Percentiles rank a stretch among this genome's conserved stretches.
These are phyloP conservation scores for Pycnonotus jocosus DNA, from an alignment of 2,113 vertebrate species.

Conservation along the genomic window DNA sequence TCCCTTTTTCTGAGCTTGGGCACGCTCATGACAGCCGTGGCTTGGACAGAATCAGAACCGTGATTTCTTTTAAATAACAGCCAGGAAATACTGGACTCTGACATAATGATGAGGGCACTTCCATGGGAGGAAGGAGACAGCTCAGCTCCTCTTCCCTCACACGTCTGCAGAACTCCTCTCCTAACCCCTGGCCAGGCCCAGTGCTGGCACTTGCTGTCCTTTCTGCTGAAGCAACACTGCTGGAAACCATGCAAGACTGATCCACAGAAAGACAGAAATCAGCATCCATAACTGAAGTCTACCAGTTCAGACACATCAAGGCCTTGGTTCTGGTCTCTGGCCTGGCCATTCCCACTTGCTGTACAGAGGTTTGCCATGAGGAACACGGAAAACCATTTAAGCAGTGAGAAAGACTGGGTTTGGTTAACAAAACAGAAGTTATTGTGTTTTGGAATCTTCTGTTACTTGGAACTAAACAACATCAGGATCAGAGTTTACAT, in stretches of 20 bases:
- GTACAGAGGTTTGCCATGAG: neutral
- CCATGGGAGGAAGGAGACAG: neutral
- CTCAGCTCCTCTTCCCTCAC: neutral
- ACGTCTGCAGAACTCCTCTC: neutral
- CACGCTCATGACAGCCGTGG: fast-evolving
- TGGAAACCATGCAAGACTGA: neutral
- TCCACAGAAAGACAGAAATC: neutral
- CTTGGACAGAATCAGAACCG: neutral
- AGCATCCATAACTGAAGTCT: neutral
- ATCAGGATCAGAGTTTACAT: neutral
- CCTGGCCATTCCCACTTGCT: neutral
- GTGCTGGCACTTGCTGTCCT: neutral
- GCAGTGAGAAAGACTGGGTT: neutral
- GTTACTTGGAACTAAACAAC: neutral
- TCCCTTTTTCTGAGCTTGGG: neutral
- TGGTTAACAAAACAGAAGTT: neutral
- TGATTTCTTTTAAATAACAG: neutral
- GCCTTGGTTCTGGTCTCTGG: neutral
- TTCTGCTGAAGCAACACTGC: neutral
- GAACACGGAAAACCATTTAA: neutral
- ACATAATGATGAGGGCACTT: neutral
- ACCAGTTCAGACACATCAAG: neutral
- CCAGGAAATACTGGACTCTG: neutral
- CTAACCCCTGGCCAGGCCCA: neutral
- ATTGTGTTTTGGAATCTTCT: neutral